Conservation (phyloP, 2,113 vertebrate genomes). For the Pelodiscus sinensis region DNA sequence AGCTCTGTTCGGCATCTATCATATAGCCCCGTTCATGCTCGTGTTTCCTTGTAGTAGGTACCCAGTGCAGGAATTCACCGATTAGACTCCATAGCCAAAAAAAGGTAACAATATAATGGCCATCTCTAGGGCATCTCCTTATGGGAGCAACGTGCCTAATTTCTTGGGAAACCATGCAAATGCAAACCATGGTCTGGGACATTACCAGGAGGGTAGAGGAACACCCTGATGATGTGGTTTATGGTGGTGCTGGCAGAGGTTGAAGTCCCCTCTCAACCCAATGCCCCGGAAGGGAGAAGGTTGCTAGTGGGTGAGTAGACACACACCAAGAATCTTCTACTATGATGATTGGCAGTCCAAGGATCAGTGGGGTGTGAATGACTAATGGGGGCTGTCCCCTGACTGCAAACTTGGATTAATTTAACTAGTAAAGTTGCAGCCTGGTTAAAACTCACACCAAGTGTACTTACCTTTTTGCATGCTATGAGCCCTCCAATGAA, state of each 20-base stretch:
- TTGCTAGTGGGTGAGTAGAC: not conserved
- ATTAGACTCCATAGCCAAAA: not conserved
- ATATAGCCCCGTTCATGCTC: too few relatives aligned
- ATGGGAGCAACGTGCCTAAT: too few relatives aligned
- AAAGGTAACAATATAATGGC: not conserved
- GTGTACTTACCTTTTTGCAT: not conserved
- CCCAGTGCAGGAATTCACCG: not conserved
- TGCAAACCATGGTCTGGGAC: too few relatives aligned
- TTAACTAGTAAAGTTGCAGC: not conserved
- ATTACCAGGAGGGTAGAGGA: too few relatives aligned
- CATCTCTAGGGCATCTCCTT: not conserved
- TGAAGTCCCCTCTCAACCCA: not conserved
- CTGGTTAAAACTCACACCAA: not conserved
- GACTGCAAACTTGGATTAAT: not conserved
- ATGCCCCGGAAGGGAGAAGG: not conserved
- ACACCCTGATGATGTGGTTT: not conserved
- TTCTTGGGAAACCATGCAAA: too few relatives aligned
- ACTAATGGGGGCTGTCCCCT: not conserved
- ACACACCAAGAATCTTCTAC: not conserved
- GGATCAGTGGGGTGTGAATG: not conserved
- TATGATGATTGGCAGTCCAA: not conserved
- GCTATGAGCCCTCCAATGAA: not conserved
- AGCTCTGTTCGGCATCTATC: too few relatives aligned
- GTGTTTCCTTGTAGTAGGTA: not conserved
- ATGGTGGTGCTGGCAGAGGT: not conserved